Conservation (phyloP, 2,797 vertebrate genomes). For the Tarsius wallacei region DNA sequence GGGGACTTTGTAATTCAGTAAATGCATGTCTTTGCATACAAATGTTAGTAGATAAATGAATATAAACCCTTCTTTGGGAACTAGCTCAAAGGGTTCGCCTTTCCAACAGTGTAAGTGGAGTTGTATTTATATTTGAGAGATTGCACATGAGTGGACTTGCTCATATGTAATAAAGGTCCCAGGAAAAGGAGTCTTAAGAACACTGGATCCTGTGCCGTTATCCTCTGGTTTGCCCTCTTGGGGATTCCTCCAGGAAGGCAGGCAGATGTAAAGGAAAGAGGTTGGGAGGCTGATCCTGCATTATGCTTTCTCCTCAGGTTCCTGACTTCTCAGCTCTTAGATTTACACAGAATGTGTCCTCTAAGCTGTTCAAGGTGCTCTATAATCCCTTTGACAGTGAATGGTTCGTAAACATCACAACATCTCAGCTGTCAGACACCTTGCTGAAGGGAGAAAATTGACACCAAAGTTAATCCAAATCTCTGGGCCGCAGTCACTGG, state of each 20-base stretch:
- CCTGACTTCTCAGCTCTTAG: slow-evolving; percentile 57
- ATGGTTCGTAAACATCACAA: slow-evolving; percentile 53
- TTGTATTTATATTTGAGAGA: background rate
- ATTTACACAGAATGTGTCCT: slow-evolving; percentile 74
- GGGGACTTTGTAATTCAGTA: background rate
- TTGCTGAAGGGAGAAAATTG: background rate
- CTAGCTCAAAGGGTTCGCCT: background rate
- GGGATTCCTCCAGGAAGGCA: slow-evolving; percentile 10
- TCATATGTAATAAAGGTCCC: background rate
- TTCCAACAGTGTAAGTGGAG: background rate
- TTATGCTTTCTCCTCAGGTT: slow-evolving; percentile 63
- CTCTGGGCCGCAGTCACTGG: slow-evolving; percentile 8
- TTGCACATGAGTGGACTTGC: background rate
- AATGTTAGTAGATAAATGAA: slow-evolving; percentile 31
- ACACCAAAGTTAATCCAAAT: slow-evolving; percentile 48
- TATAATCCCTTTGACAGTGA: slow-evolving; percentile 70
- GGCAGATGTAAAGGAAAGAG: background rate
- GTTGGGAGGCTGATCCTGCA: background rate
- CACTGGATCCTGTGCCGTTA: background rate
- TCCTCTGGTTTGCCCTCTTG: background rate
- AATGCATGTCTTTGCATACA: background rate
- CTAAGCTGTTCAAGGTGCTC: slow-evolving; percentile 74
- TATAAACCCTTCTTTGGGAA: background rate
- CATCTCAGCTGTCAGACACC: slow-evolving; percentile 24
- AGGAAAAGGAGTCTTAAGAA: background rate